phyloP scores from a whole-genome alignment of 2,888 invertebrate species.

The Habroteleia sp. region DNA sequence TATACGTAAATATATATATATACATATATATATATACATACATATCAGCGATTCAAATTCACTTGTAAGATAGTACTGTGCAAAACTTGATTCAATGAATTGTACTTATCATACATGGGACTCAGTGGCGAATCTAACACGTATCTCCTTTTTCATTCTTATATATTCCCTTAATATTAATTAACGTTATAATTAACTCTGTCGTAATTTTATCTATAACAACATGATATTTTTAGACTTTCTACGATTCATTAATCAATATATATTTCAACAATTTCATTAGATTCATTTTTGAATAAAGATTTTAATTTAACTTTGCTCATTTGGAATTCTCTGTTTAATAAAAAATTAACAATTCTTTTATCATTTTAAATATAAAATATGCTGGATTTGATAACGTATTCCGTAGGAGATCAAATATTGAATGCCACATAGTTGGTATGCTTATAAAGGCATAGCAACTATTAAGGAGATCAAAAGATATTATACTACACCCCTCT shows the following conservation, averaged over 20 bases:
- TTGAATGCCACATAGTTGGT: slow-evolving; percentile 22
- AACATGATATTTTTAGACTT: slow-evolving; percentile 19
- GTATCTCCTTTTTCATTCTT: slow-evolving; percentile 11
- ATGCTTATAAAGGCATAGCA: slow-evolving; percentile 25
- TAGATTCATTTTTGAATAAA: too few relatives aligned
- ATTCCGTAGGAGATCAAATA: slow-evolving; percentile 22
- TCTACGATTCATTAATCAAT: too few relatives aligned
- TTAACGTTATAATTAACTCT: slow-evolving; percentile 49
- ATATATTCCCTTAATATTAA: slow-evolving; percentile 21
- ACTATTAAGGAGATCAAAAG: slow-evolving; percentile 36
- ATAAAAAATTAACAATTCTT: too few relatives aligned
- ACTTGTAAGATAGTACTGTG: slow-evolving; percentile 49
- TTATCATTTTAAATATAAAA: too few relatives aligned
- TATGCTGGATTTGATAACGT: slow-evolving; percentile 3
- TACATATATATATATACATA: slow-evolving; percentile 8
- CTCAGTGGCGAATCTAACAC: slow-evolving; percentile 30
- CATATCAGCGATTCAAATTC: slow-evolving; percentile 55
- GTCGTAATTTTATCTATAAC: slow-evolving; percentile 22
- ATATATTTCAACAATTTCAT: too few relatives aligned
- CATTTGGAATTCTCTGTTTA: too few relatives aligned
- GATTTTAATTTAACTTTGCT: too few relatives aligned
- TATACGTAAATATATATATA: not conserved
- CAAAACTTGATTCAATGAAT: slow-evolving; percentile 51
- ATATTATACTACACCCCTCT: slow-evolving; percentile 29
- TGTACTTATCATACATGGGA: slow-evolving; percentile 54